These are phyloP conservation scores for Zoroaster sp. DNA, from an alignment of 53 echinoderm and acorn worm genomes.

Conservation along the genomic window DNA sequence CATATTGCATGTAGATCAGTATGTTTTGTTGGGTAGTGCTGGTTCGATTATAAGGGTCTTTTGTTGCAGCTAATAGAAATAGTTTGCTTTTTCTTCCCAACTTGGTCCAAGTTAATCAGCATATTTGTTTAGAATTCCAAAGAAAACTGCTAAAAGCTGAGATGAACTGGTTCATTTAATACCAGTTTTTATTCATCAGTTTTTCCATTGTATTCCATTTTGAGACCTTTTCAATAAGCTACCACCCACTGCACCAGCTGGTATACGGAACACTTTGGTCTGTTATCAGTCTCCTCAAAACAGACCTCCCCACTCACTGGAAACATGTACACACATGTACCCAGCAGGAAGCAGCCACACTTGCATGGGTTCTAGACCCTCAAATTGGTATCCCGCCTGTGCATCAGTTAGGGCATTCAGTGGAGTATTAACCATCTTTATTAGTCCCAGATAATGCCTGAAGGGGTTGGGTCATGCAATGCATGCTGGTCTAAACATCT, in stretches of 20 bases:
- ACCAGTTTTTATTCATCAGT: not conserved
- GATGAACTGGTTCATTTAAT: too few relatives aligned
- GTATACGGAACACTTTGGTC: not conserved
- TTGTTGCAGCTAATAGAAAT: too few relatives aligned
- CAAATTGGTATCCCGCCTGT: conserved; percentile 41
- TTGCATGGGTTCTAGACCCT: not conserved
- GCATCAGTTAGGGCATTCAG: not conserved
- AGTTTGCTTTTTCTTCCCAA: too few relatives aligned
- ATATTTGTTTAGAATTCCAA: too few relatives aligned
- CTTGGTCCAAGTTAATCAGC: too few relatives aligned
- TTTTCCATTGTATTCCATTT: not conserved
- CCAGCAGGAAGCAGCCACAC: not conserved
- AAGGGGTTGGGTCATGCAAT: not conserved
- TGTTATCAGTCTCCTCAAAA: not conserved
- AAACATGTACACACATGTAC: not conserved
- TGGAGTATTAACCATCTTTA: not conserved
- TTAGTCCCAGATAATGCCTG: not conserved
- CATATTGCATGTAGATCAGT: too few relatives aligned
- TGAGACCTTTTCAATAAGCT: not conserved
- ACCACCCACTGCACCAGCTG: not conserved
- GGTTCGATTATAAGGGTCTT: too few relatives aligned
- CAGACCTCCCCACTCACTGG: not conserved
- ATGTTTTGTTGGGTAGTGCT: too few relatives aligned
- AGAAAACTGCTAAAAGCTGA: too few relatives aligned
- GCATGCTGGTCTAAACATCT: not conserved